Conservation (phyloP, 1,140 invertebrate genomes). For the Glossosoma conforme region DNA sequence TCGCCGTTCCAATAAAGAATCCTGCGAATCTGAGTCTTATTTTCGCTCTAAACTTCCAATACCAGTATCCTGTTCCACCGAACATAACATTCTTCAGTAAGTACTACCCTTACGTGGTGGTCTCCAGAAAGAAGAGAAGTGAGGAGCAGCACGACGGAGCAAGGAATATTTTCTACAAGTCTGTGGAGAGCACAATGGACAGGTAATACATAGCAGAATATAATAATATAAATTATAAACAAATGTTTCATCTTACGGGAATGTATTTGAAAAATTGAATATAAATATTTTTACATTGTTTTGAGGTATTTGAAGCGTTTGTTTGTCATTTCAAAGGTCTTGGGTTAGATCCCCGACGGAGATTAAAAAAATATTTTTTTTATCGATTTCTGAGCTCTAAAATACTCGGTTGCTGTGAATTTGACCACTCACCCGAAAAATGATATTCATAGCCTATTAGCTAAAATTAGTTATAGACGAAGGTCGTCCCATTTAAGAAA, state of each 20-base stretch:
- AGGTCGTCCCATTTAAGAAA: too few relatives aligned
- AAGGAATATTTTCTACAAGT: constrained; percentile 39
- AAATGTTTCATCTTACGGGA: background rate
- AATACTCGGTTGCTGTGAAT: too few relatives aligned
- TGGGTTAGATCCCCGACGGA: too few relatives aligned
- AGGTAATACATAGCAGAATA: constrained; percentile 31
- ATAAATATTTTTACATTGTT: too few relatives aligned
- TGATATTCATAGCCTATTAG: too few relatives aligned
- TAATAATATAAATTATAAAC: background rate
- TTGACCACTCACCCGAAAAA: too few relatives aligned
- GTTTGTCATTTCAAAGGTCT: too few relatives aligned
- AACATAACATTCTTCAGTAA: constrained; percentile 26
- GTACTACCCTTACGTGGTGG: constrained; percentile 41
- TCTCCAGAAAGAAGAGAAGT: constrained; percentile 39
- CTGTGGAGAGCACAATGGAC: constrained; percentile 38
- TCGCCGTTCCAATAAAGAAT: constrained; percentile 37
- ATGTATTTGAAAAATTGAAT: too few relatives aligned
- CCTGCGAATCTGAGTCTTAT: constrained; percentile 37
- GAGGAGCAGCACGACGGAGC: constrained; percentile 35
- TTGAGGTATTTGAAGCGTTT: too few relatives aligned
- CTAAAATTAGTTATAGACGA: too few relatives aligned
- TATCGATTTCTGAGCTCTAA: too few relatives aligned
- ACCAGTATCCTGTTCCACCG: constrained; percentile 41
- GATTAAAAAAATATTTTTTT: too few relatives aligned
- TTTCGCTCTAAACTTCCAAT: constrained; percentile 44